A percentile compares a stretch with the other conserved stretches of the same genome.
phyloP scores from a whole-genome alignment of 2,888 invertebrate species.

The Pteria penguin region DNA sequence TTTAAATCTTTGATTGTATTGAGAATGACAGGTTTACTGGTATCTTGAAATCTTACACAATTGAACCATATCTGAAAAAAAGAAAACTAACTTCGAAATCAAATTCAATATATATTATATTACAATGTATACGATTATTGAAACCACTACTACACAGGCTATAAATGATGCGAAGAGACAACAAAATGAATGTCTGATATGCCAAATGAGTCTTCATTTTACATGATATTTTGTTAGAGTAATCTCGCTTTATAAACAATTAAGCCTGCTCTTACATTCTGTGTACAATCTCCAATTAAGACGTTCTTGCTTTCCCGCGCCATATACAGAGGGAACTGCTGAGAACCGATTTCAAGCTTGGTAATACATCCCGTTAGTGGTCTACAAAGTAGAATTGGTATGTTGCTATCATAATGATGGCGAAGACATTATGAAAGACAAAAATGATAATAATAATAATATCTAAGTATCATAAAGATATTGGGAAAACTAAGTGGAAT shows the following conservation, averaged over 20 bases:
- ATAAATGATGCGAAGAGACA: no score
- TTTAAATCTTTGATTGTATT: neutral
- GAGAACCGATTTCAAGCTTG: slow-evolving; percentile 19
- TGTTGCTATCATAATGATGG: no score
- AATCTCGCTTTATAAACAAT: neutral
- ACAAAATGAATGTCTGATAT: no score
- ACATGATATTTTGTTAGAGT: neutral
- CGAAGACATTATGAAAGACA: no score
- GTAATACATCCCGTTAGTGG: slow-evolving; percentile 34
- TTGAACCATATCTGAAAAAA: slow-evolving; percentile 30
- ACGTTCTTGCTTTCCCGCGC: slow-evolving; percentile 31
- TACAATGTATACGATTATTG: no score
- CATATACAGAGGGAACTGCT: slow-evolving; percentile 29
- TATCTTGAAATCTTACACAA: slow-evolving; percentile 31
- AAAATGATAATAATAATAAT: no score
- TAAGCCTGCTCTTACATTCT: slow-evolving; percentile 38
- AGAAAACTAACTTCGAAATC: no score
- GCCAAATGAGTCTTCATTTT: neutral
- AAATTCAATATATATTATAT: no score
- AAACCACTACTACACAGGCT: no score
- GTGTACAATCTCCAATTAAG: slow-evolving; percentile 27
- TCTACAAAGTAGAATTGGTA: no score
- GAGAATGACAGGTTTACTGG: slow-evolving; percentile 23
- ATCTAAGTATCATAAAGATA: no score
- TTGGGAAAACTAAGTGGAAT: no score